Percentiles rank a stretch among this genome's conserved stretches.
Evolutionary conservation across 23 tunicate species (phyloP).

Genomic region (Halocynthia roretzi): DNA sequence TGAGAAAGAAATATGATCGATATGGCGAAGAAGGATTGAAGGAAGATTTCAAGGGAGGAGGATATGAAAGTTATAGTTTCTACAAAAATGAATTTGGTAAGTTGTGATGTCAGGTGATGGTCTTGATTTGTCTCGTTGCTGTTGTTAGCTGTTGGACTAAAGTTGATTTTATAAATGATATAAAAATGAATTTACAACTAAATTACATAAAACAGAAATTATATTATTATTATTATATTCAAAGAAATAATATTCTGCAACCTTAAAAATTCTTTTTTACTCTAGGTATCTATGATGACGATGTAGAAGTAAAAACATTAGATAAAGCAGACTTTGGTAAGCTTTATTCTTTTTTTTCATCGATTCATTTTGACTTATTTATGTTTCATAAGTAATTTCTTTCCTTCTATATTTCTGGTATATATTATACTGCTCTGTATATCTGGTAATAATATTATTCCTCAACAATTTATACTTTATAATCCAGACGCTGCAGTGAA

Average conservation of each 20-base stretch:
- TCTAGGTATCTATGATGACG: slow-evolving; percentile 97
- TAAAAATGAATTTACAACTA: too few species aligned
- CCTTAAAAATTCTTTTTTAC: too few species aligned
- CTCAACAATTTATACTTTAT: neutral
- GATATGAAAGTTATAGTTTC: slow-evolving; percentile 83
- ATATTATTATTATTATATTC: neutral
- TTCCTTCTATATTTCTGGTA: too few species aligned
- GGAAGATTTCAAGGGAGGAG: slow-evolving; percentile 69
- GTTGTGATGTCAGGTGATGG: too few species aligned
- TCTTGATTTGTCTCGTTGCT: too few species aligned
- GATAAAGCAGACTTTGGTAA: slow-evolving; percentile 93
- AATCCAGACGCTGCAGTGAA: slow-evolving; percentile 73
- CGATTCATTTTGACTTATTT: neutral
- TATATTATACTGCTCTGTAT: neutral
- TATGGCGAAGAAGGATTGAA: slow-evolving; percentile 98
- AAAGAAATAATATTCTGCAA: too few species aligned
- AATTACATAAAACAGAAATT: too few species aligned
- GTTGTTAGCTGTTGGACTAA: too few species aligned
- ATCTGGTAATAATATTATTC: neutral
- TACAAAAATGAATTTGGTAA: slow-evolving; percentile 96
- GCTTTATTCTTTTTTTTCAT: neutral
- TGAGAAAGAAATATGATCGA: slow-evolving; percentile 91
- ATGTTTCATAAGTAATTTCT: neutral
- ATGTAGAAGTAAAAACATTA: slow-evolving; percentile 83
- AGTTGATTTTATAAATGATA: too few species aligned